Conservation (phyloP, 2,888 invertebrate species). For the Buathra laborator region DNA sequence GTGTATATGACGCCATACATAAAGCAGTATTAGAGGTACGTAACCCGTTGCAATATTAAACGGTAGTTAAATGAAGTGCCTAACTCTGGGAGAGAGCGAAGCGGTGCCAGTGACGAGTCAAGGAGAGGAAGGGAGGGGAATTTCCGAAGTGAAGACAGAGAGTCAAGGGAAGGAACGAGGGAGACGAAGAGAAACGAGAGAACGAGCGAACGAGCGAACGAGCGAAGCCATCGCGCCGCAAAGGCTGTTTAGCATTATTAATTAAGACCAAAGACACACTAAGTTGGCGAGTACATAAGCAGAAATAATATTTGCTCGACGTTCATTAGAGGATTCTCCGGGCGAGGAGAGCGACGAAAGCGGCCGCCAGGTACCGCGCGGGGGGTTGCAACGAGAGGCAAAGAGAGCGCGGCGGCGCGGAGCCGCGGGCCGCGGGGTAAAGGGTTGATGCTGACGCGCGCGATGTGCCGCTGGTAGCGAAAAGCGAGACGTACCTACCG, state of each 20-base stretch:
- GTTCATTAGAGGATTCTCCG: constrained; percentile 83
- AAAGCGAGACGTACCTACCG: constrained; percentile 55
- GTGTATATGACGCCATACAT: constrained; percentile 19
- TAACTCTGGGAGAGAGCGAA: constrained; percentile 19
- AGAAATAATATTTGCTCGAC: constrained; percentile 84
- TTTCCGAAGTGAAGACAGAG: neutral
- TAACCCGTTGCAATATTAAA: constrained; percentile 42
- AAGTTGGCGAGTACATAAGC: constrained; percentile 84
- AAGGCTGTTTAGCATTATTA: constrained; percentile 83
- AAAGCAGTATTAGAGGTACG: constrained; percentile 31
- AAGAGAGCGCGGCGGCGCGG: constrained; percentile 1
- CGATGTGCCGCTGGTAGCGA: constrained; percentile 40
- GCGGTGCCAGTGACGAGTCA: constrained; percentile 23
- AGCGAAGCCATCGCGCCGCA: constrained; percentile 51
- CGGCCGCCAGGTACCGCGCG: constrained; percentile 55
- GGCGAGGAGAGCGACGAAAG: constrained; percentile 71
- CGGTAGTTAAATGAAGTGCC: constrained; percentile 56
- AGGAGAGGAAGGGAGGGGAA: neutral
- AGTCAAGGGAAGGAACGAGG: constrained; percentile 4
- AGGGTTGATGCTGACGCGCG: constrained; percentile 8
- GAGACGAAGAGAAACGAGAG: constrained; percentile 28
- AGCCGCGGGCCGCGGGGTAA: neutral
- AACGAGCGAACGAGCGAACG: neutral
- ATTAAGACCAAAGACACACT: constrained; percentile 84
- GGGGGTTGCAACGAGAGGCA: constrained; percentile 24